A percentile compares a stretch with the other conserved stretches of the same genome.
Evolutionary conservation across 2,797 vertebrate genomes (phyloP).

Genomic region (Acomys russatus): DNA sequence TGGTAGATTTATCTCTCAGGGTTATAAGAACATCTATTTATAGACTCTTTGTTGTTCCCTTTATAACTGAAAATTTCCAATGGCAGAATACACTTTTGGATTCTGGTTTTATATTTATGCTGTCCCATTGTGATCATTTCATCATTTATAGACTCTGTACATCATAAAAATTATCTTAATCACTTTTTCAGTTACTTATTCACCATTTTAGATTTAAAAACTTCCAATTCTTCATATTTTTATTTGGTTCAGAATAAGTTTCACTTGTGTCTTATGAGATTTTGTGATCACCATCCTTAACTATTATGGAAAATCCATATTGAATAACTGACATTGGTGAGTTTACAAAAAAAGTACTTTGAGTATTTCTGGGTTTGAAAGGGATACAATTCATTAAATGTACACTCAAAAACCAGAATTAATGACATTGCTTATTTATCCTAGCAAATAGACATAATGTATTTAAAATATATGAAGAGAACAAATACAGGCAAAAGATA

Average conservation of each 20-base stretch:
- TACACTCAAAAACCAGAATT: not conserved
- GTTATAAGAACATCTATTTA: not conserved
- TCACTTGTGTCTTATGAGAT: not conserved
- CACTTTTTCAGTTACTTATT: not conserved
- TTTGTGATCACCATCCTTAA: not conserved
- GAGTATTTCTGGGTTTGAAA: not conserved
- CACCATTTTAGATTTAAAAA: not conserved
- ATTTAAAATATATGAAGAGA: not conserved
- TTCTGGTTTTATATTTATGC: not conserved
- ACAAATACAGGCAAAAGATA: not conserved
- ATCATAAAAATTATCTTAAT: not conserved
- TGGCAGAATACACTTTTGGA: not conserved
- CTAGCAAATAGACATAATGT: not conserved
- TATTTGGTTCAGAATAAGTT: not conserved
- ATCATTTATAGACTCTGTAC: not conserved
- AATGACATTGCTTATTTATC: not conserved
- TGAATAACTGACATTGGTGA: not conserved
- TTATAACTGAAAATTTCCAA: not conserved
- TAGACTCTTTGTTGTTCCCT: not conserved
- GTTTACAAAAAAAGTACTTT: not conserved
- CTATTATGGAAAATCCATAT: not conserved
- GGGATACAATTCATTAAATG: not conserved
- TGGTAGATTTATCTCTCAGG: not conserved
- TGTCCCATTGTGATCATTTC: not conserved
- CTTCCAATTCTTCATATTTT: not conserved